A percentile compares a stretch with the other conserved stretches of the same genome.
Evolutionary conservation across 2,888 invertebrate genomes (phyloP).

Genomic region (Penaeus monodon): DNA sequence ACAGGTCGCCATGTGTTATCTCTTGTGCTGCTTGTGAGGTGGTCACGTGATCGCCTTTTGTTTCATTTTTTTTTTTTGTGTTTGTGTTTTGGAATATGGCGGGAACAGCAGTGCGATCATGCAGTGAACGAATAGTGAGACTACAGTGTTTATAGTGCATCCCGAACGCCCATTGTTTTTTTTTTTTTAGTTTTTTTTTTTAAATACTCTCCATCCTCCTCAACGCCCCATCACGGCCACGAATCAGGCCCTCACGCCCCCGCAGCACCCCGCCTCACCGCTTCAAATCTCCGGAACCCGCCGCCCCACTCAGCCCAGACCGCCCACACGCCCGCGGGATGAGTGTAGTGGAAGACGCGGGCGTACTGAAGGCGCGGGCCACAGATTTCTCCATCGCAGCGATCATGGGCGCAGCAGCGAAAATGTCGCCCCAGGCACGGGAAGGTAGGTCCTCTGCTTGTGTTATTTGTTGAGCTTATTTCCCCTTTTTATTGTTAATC

Average conservation of each 20-base stretch:
- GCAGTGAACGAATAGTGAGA: background rate
- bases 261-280: background rate
- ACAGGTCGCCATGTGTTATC: too few species aligned
- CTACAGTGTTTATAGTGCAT: constrained; percentile 13
- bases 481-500: too few species aligned
- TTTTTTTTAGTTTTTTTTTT: background rate
- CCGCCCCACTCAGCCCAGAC: background rate
- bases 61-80: background rate
- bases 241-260: background rate
- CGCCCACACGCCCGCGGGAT: constrained; percentile 46
- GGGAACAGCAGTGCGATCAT: background rate
- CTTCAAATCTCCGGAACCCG: background rate
- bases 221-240: background rate
- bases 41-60: background rate
- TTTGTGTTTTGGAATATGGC: background rate
- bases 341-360: constrained; percentile 59
- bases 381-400: constrained; percentile 64
- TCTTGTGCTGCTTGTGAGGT: background rate
- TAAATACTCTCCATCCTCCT: background rate
- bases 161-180: background rate
- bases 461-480: background rate
- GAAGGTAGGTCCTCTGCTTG: constrained; percentile 30
- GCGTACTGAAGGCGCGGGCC: constrained; percentile 58
- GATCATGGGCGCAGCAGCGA: constrained; percentile 58
- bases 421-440: constrained; percentile 31